Evolutionary conservation across 2,797 vertebrate genomes (phyloP).

Genomic region (Gephyroberyx darwinii): DNA sequence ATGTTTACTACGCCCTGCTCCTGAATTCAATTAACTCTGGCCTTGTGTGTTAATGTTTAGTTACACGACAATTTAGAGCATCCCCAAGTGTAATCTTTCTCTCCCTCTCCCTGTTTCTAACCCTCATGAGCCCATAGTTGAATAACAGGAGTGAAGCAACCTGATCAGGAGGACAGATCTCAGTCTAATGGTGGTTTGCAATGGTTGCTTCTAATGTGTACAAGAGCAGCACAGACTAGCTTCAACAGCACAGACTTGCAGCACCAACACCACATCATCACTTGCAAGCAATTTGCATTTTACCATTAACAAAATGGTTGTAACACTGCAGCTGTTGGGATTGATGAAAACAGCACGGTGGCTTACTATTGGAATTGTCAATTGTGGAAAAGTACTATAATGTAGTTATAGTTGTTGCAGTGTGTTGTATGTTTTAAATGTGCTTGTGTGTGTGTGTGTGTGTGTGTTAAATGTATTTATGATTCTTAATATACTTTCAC

Average conservation of each 20-base stretch:
- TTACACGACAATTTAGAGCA: background rate
- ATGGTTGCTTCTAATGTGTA: conserved; percentile 5
- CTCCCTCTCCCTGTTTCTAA: background rate
- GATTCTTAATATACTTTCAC: too few relatives aligned
- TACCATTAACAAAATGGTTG: background rate
- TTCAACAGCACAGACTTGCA: conserved; percentile 1
- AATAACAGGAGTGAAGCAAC: background rate
- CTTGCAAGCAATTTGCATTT: background rate
- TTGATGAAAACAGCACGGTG: background rate
- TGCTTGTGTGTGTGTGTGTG: background rate
- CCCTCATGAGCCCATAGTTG: background rate
- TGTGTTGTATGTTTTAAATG: background rate
- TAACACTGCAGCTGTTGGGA: background rate
- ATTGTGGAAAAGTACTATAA: background rate
- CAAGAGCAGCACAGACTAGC: background rate
- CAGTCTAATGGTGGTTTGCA: conserved; percentile 4
- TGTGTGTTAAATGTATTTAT: background rate
- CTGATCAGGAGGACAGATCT: conserved; percentile 2
- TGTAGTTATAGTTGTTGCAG: background rate
- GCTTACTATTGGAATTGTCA: background rate
- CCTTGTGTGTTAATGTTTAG: background rate
- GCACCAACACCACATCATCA: background rate
- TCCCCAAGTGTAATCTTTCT: background rate
- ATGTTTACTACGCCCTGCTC: conserved; percentile 3
- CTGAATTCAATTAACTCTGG: background rate